Evolutionary conservation across 2,113 vertebrate species (phyloP).

Genomic region (Melanerpes formicivorus): DNA sequence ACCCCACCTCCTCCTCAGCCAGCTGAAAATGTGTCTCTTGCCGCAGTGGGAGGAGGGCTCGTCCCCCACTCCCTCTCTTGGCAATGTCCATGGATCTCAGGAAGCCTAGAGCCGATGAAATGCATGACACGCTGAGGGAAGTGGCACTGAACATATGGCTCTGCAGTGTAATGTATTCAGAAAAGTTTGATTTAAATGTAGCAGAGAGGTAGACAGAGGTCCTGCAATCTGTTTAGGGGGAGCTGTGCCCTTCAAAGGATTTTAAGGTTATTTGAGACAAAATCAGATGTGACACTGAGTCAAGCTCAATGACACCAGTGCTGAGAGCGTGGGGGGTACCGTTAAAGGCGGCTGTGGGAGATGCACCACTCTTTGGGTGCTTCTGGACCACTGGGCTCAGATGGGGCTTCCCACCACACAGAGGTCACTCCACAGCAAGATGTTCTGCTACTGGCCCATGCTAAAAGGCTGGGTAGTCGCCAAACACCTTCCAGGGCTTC

Average conservation of each 20-base stretch:
- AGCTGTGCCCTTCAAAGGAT: background rate
- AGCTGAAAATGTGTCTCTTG: background rate
- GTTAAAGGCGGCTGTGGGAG: background rate
- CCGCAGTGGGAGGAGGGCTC: background rate
- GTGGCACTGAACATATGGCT: slow-evolving; percentile 47
- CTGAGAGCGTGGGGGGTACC: fast-evolving
- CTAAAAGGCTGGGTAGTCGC: fast-evolving
- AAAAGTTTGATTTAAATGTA: slow-evolving; percentile 39
- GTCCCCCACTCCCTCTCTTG: background rate
- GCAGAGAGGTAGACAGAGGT: slow-evolving; percentile 14
- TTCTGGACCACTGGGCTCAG: background rate
- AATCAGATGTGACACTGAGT: background rate
- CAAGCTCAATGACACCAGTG: background rate
- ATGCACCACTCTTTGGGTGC: background rate
- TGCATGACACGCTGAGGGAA: background rate
- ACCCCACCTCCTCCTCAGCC: background rate
- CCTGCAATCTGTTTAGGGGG: slow-evolving; percentile 33
- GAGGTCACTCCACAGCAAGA: background rate
- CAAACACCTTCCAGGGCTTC: background rate
- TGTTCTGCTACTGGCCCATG: background rate
- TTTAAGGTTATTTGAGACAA: background rate
- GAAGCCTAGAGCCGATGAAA: background rate
- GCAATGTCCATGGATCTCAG: background rate
- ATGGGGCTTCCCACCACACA: background rate
- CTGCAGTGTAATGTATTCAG: background rate